phyloP scores from a whole-genome alignment of 2,113 vertebrate genomes.

The Paralichthys olivaceus region DNA sequence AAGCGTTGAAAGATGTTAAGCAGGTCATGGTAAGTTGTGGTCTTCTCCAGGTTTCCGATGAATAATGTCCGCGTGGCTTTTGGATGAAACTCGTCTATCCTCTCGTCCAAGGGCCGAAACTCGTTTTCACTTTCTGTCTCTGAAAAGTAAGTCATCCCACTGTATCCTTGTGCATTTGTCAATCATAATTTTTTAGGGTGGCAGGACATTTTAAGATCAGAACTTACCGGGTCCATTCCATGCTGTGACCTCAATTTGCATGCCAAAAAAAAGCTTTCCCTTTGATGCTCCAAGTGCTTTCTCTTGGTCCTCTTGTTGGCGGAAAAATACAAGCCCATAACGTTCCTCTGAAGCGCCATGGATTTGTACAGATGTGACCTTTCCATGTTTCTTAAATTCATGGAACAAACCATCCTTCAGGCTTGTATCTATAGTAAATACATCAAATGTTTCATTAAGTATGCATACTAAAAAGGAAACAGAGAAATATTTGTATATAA shows the following conservation, averaged over 20 bases:
- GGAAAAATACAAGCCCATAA: conserved; percentile 97
- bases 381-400: conserved; percentile 99
- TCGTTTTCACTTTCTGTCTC: conserved; percentile 99
- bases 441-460: conserved; percentile 10
- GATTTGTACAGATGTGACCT: conserved; percentile 98
- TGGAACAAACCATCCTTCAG: conserved; percentile 99
- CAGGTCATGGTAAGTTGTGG: conserved; percentile 95
- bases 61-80: conserved; percentile 98
- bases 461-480: background rate
- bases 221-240: conserved; percentile 96
- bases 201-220: background rate
- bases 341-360: conserved; percentile 95
- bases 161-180: conserved; percentile 1
- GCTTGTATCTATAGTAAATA: conserved; percentile 89
- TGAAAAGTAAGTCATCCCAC: conserved; percentile 62
- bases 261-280: conserved; percentile 98
- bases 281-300: conserved; percentile 96
- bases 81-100: conserved; percentile 98
- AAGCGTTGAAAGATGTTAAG: conserved; percentile 98
- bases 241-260: conserved; percentile 98
- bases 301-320: conserved; percentile 98
- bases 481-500: background rate
- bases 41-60: conserved; percentile 98
- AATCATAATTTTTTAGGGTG: background rate
- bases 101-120: conserved; percentile 96